phyloP scores from a whole-genome alignment of 2,888 invertebrate genomes.

The Caenorhabditis doughertyi region DNA sequence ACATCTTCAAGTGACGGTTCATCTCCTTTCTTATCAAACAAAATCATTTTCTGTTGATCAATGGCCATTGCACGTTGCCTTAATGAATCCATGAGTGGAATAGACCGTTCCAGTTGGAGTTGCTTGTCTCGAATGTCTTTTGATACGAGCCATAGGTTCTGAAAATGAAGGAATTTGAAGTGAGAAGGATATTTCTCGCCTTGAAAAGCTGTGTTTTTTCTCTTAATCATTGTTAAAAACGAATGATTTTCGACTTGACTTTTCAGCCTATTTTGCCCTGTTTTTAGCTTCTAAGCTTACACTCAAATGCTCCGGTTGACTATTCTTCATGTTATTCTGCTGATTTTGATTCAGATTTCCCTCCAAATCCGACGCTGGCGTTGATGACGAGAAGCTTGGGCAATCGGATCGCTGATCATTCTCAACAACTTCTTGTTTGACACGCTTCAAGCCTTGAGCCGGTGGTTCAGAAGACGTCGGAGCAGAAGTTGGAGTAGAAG shows the following conservation, averaged over 20 bases:
- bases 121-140: conserved; percentile 42
- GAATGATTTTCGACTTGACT: too few relatives aligned
- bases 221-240: too few relatives aligned
- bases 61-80: conserved; percentile 3
- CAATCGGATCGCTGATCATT: conserved; percentile 8
- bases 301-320: conserved; percentile 30
- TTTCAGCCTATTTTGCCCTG: too few relatives aligned
- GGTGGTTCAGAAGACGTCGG: background rate
- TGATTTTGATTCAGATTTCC: background rate
- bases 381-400: conserved; percentile 26
- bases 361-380: conserved; percentile 1
- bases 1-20: conserved; percentile 29
- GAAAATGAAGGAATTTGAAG: background rate
- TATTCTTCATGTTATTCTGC: too few relatives aligned
- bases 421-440: conserved; percentile 28
- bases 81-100: conserved; percentile 21
- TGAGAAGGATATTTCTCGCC: too few relatives aligned
- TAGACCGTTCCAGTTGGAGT: conserved; percentile 6
- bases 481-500: conserved; percentile 14
- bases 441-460: background rate
- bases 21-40: conserved; percentile 22
- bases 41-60: conserved; percentile 17
- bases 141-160: conserved; percentile 41
- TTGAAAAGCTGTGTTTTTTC: too few relatives aligned
- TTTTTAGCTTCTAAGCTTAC: conserved; percentile 2